These are phyloP conservation scores for Danaus plexippus DNA, from an alignment of 1,140 invertebrate genomes.

Conservation along the genomic window DNA sequence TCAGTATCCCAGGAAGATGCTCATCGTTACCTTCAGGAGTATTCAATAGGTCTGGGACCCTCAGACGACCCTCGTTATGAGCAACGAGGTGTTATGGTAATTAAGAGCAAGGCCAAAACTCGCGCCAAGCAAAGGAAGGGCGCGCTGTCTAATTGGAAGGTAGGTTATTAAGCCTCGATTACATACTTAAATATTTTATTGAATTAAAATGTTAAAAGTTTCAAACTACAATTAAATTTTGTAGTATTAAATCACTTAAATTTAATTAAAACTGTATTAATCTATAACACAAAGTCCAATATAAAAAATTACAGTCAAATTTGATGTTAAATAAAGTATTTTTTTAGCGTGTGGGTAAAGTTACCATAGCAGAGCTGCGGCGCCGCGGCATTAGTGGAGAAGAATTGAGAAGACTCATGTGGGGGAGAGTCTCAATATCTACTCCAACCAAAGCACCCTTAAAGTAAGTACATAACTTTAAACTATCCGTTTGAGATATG, in stretches of 20 bases:
- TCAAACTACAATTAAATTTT: no score
- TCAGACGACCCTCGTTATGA: conserved; percentile 87
- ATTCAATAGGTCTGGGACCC: conserved; percentile 92
- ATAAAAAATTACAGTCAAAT: not conserved
- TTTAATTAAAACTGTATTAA: no score
- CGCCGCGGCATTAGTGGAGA: conserved; percentile 90
- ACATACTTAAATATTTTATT: not conserved
- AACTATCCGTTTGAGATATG: not conserved
- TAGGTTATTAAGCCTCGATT: conserved; percentile 37
- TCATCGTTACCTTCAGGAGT: conserved; percentile 92
- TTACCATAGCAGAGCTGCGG: conserved; percentile 86
- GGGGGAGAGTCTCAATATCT: conserved; percentile 89
- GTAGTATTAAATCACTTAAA: no score
- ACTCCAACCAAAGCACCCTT: conserved; percentile 81
- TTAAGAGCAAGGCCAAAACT: conserved; percentile 97
- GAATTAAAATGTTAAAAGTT: not conserved
- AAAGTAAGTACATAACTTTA: conserved; percentile 65
- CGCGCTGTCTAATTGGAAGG: conserved; percentile 98
- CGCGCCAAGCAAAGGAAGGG: conserved; percentile 96
- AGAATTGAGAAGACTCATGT: conserved; percentile 87
- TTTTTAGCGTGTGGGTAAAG: conserved; percentile 86
- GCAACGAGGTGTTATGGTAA: conserved; percentile 95
- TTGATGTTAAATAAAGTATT: not conserved
- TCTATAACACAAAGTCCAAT: no score
- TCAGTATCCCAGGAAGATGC: conserved; percentile 92